A percentile compares a stretch with the other conserved stretches of the same genome.
phyloP scores from a whole-genome alignment of 2,888 invertebrate species.

The Eudemis profundana region DNA sequence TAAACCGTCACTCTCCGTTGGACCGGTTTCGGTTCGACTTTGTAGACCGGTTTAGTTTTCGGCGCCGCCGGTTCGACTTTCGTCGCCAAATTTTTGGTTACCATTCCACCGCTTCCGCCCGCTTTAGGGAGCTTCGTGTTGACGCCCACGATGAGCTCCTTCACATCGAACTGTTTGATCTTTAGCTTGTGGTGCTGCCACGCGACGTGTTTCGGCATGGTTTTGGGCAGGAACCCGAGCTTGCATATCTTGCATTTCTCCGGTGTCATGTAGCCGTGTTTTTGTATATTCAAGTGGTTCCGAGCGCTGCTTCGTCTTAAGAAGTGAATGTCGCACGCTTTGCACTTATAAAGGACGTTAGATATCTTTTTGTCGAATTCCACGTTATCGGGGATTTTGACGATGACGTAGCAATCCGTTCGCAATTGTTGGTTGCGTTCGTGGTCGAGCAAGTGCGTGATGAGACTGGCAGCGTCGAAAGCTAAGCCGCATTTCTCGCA shows the following conservation, averaged over 20 bases:
- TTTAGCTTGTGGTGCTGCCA: conserved; percentile 23
- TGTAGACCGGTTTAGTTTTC: neutral
- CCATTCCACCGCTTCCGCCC: neutral
- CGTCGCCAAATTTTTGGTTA: neutral
- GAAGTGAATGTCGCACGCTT: conserved; percentile 27
- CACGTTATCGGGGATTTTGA: conserved; percentile 1
- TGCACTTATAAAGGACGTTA: conserved; percentile 19
- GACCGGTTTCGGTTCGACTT: neutral
- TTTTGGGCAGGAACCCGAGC: conserved; percentile 11
- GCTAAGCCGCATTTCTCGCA: conserved; percentile 27
- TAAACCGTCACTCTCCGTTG: conserved; percentile 7
- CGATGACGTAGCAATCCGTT: conserved; percentile 24
- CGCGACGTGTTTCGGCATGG: conserved; percentile 12
- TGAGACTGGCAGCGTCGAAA: conserved; percentile 16
- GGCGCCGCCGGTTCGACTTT: neutral
- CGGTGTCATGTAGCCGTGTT: neutral
- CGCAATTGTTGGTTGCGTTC: conserved; percentile 11
- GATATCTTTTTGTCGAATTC: neutral
- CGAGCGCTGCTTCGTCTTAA: neutral
- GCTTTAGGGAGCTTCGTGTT: neutral
- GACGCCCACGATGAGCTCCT: neutral
- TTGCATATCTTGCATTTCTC: conserved; percentile 16
- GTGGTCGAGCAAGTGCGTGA: conserved; percentile 28
- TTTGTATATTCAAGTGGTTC: neutral
- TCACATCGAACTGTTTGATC: conserved; percentile 12